Percentiles rank a stretch among this genome's conserved stretches.
Evolutionary conservation across 2,113 vertebrate genomes (phyloP).

Genomic region (Pungitius pungitius): DNA sequence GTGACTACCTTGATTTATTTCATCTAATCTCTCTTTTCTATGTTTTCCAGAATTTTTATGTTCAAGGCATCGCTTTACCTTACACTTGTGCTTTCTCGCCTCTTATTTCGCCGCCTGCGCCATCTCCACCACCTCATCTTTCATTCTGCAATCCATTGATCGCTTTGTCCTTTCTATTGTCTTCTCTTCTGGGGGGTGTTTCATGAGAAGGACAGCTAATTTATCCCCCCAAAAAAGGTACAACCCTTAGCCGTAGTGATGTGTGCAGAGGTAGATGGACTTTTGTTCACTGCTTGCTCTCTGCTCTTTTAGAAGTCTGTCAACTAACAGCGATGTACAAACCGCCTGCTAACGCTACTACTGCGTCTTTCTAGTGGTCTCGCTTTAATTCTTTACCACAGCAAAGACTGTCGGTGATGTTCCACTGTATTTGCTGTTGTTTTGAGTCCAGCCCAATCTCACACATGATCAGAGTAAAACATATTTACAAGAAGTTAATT

Average conservation of each 20-base stretch:
- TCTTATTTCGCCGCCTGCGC: slow-evolving; percentile 38
- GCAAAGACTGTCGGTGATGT: neutral
- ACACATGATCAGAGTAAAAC: neutral
- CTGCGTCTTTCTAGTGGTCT: slow-evolving; percentile 26
- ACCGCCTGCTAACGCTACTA: slow-evolving; percentile 37
- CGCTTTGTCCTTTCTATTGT: slow-evolving; percentile 82
- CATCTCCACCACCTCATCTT: slow-evolving; percentile 53
- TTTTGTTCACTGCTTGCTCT: slow-evolving; percentile 60
- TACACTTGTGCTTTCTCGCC: slow-evolving; percentile 69
- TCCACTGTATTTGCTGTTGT: neutral
- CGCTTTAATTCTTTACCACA: neutral
- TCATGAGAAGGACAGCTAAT: slow-evolving; percentile 93
- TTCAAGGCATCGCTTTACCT: slow-evolving; percentile 78
- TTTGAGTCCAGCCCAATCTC: neutral
- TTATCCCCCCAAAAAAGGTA: slow-evolving; percentile 95
- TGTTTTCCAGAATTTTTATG: slow-evolving; percentile 86
- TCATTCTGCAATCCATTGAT: slow-evolving; percentile 86
- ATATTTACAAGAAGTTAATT: neutral
- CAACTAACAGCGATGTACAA: slow-evolving; percentile 56
- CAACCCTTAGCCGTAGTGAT: slow-evolving; percentile 67
- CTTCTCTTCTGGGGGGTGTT: slow-evolving; percentile 88
- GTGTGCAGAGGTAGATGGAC: slow-evolving; percentile 59
- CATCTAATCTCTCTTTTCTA: slow-evolving; percentile 85
- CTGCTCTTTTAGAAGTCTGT: slow-evolving; percentile 45
- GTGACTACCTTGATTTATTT: slow-evolving; percentile 61